Conservation (phyloP, 2,888 invertebrate genomes). For the Fissipunctia ypsillon region DNA sequence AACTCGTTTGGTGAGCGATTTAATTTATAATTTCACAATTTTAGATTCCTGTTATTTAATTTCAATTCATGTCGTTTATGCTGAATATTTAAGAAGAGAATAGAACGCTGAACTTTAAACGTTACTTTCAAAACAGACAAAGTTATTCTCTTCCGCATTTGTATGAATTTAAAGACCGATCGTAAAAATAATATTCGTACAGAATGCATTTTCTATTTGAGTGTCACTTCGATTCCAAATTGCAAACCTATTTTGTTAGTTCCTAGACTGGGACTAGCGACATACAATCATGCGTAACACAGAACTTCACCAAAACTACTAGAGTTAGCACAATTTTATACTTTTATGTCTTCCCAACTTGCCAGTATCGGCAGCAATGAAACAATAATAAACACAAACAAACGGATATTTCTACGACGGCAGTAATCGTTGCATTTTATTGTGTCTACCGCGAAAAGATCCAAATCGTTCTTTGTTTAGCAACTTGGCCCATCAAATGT, state of each 20-base stretch:
- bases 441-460: slow-evolving; percentile 58
- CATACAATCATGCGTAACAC: not conserved
- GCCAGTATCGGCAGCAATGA: slow-evolving; percentile 25
- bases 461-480: slow-evolving; percentile 48
- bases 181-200: slow-evolving; percentile 9
- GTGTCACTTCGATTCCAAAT: not conserved
- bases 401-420: slow-evolving; percentile 23
- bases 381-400: slow-evolving; percentile 50
- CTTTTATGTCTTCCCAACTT: slow-evolving; percentile 44
- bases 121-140: not conserved
- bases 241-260: slow-evolving; percentile 23
- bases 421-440: slow-evolving; percentile 61
- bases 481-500: slow-evolving; percentile 59
- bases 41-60: no score
- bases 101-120: not conserved
- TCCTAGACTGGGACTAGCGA: not conserved
- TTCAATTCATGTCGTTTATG: no score
- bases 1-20: not conserved
- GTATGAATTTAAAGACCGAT: slow-evolving; percentile 1
- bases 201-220: slow-evolving; percentile 16
- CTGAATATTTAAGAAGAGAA: no score
- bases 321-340: slow-evolving; percentile 25
- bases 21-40: no score
- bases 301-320: slow-evolving; percentile 8
- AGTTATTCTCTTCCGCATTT: not conserved